A percentile compares a stretch with the other conserved stretches of the same genome.
phyloP scores from a whole-genome alignment of 2,797 vertebrate genomes.

The Sebastes dallii region DNA sequence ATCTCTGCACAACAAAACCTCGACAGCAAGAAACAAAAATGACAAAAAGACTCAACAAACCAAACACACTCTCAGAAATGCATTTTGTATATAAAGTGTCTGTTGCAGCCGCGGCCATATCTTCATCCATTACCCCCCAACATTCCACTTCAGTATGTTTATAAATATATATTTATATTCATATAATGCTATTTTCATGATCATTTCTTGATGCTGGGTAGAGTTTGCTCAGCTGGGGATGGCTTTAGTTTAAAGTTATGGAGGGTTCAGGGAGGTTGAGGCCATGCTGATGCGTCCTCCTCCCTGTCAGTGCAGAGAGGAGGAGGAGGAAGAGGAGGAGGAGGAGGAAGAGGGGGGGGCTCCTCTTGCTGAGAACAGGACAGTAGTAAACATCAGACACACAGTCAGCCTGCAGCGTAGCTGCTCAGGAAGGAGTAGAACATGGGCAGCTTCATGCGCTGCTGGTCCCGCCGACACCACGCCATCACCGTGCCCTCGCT shows the following conservation, averaged over 20 bases:
- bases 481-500: slow-evolving; percentile 96
- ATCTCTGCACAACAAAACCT: slow-evolving; percentile 31
- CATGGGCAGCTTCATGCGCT: slow-evolving; percentile 97
- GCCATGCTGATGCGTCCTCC: slow-evolving; percentile 70
- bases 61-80: slow-evolving; percentile 47
- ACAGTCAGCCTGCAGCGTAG: slow-evolving; percentile 91
- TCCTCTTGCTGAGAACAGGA: slow-evolving; percentile 40
- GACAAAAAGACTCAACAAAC: slow-evolving; percentile 20
- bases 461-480: slow-evolving; percentile 98
- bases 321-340: neutral
- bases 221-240: slow-evolving; percentile 43
- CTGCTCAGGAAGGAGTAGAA: slow-evolving; percentile 99
- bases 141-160: slow-evolving; percentile 51
- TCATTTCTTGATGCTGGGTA: slow-evolving; percentile 54
- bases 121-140: slow-evolving; percentile 29
- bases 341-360: neutral
- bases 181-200: slow-evolving; percentile 60
- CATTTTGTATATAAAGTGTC: slow-evolving; percentile 68
- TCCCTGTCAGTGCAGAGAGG: slow-evolving; percentile 37
- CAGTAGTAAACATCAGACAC: slow-evolving; percentile 26
- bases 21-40: slow-evolving; percentile 24
- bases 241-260: slow-evolving; percentile 60
- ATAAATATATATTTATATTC: slow-evolving; percentile 74
- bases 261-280: slow-evolving; percentile 51
- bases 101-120: slow-evolving; percentile 59